These are phyloP conservation scores for Gallinago solitaria DNA, from an alignment of 2,797 vertebrate genomes.

Conservation along the genomic window DNA sequence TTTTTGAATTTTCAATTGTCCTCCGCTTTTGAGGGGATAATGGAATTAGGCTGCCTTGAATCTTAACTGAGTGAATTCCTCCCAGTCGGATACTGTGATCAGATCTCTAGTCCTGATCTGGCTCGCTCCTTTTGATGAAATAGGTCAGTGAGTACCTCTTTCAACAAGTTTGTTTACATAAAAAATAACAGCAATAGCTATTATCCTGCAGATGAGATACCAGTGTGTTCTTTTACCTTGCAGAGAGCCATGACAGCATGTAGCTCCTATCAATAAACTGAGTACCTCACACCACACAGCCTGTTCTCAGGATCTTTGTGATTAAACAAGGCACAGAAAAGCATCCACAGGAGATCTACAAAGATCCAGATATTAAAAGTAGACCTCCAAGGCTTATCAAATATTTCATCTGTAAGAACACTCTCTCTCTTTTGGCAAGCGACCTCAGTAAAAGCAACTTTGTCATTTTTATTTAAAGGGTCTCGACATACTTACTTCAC, in stretches of 20 bases:
- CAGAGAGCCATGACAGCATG: neutral
- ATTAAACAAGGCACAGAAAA: neutral
- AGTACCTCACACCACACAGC: neutral
- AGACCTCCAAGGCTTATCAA: neutral
- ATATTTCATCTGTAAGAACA: rapidly evolving
- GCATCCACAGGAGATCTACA: neutral
- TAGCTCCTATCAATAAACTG: neutral
- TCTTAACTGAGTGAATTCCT: neutral
- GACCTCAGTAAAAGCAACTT: neutral
- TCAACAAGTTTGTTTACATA: neutral
- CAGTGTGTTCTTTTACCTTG: neutral
- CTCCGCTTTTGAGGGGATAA: neutral
- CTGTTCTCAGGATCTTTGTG: neutral
- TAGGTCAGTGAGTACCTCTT: neutral
- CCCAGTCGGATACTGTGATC: neutral
- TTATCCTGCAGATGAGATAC: neutral
- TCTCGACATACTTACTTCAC: neutral
- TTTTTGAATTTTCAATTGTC: neutral
- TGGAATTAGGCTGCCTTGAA: neutral
- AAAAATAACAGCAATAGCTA: neutral
- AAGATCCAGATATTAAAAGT: neutral
- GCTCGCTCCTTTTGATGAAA: neutral
- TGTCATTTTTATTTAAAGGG: neutral
- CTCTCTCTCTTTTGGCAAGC: neutral
- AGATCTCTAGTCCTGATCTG: neutral